Conservation (phyloP, 2,888 invertebrate species). For the Troides oblongomaculatus region DNA sequence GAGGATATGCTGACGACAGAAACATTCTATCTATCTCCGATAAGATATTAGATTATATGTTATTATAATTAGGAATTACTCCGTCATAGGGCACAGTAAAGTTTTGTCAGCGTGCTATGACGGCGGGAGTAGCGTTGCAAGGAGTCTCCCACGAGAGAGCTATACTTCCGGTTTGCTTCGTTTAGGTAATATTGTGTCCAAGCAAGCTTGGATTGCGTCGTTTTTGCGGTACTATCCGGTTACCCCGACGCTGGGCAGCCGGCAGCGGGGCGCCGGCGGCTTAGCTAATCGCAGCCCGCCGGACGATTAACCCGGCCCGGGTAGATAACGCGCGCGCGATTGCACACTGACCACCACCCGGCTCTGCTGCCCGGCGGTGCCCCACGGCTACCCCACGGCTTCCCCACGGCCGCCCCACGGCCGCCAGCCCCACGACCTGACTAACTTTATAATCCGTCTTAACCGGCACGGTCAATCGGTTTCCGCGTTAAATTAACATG, state of each 20-base stretch:
- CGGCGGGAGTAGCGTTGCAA: too few species aligned
- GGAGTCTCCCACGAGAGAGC: too few species aligned
- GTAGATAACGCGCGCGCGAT: conserved; percentile 77
- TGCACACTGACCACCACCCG: conserved; percentile 71
- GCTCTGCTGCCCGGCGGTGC: conserved; percentile 36
- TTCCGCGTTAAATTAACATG: conserved; percentile 25
- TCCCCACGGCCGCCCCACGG: background rate
- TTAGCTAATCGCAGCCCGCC: conserved; percentile 73
- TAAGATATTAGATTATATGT: too few species aligned
- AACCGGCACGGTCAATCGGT: conserved; percentile 21
- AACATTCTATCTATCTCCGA: too few species aligned
- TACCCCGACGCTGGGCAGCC: conserved; percentile 52
- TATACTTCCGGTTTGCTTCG: too few species aligned
- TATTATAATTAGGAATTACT: too few species aligned
- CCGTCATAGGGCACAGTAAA: too few species aligned
- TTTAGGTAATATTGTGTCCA: too few species aligned
- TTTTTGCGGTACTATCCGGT: conserved; percentile 45
- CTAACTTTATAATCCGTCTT: conserved; percentile 29
- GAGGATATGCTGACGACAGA: too few species aligned
- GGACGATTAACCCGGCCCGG: conserved; percentile 69
- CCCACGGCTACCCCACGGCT: background rate
- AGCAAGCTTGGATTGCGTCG: conserved; percentile 22
- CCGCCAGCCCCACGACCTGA: background rate
- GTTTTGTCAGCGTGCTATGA: too few species aligned
- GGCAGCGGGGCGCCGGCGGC: conserved; percentile 64